Base-by-base conservation (phyloP, 2,888 invertebrate genomes). In the Rotaria magnacalcarata region DNA sequence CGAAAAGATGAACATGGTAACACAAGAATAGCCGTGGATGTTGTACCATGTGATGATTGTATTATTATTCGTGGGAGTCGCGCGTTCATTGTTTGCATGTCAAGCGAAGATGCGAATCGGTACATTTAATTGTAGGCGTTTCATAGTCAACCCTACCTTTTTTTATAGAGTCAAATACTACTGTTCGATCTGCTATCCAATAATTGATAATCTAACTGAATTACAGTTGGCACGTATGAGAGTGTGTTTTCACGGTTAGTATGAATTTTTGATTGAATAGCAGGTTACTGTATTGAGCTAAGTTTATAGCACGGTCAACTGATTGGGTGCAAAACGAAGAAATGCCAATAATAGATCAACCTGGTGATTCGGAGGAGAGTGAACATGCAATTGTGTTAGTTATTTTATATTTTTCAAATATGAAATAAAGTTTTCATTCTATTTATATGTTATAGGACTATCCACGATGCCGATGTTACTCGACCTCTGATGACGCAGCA, bases 41-140 rank as follows among this genome's bases (percentile, higher is more conserved):
- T 80, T 21, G 24, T 47, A 47, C 80, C 80, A 3, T 47, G 47
- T 14, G 80, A 80, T n/a, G 34, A 80, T 47, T 80, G 43, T 80
- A 24, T 80, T 47, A 98, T 99, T 89, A 96, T 96, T 91, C 95
- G 96, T 87, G 97, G 96, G 92, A 99, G 99, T 88, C 98, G 99
- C 93, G 99, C 99, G 89, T 99, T 99, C 93, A 99, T 99, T 92
- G 99, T 99, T 91, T 99, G 99, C 89, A 98, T 99, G 92, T 98
- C 97, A 88, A 98, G 99, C 85, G 99, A 99, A 92, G 99, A 99
- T 93, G 99, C 99, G 7, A 84, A 85, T 93, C 98, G 99, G 92
- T 99, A n/a, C 8, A 11, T 52, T 16, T 16, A 4, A 14, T 52
- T 16, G 8, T 52, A n/a, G n/a, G 5, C 52, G 8, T 52, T 52